Percentiles rank a stretch among this genome's conserved stretches.
Conservation (phyloP, 2,888 invertebrate species). For the Gasteruption jaculator region DNA sequence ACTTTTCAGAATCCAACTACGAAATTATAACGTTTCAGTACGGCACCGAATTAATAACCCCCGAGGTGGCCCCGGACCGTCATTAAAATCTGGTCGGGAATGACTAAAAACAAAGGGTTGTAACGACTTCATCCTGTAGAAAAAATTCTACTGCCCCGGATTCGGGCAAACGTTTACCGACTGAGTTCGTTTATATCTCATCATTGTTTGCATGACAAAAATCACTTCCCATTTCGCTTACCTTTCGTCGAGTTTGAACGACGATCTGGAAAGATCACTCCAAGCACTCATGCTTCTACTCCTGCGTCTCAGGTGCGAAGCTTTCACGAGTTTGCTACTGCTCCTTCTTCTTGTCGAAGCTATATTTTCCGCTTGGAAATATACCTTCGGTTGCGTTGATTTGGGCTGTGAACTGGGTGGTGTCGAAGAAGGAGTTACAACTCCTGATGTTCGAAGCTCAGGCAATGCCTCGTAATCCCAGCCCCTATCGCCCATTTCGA, state of each 20-base stretch:
- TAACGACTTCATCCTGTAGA: too few relatives aligned
- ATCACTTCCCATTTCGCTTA: constrained; percentile 46
- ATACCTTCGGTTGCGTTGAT: constrained; percentile 55
- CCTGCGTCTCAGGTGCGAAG: constrained; percentile 34
- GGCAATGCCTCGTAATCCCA: constrained; percentile 49
- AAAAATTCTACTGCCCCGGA: too few relatives aligned
- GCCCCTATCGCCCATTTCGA: constrained; percentile 51
- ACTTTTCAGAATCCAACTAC: too few relatives aligned
- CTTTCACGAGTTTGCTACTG: constrained; percentile 35
- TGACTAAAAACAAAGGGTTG: too few relatives aligned
- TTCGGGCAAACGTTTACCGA: too few relatives aligned
- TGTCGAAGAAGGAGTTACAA: constrained; percentile 41
- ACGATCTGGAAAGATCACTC: constrained; percentile 82
- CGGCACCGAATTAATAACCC: too few relatives aligned
- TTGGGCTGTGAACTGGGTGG: constrained; percentile 35
- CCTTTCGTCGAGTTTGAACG: constrained; percentile 77
- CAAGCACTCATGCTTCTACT: constrained; percentile 77
- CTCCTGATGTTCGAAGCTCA: constrained; percentile 41
- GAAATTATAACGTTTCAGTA: too few relatives aligned
- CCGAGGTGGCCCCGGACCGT: too few relatives aligned
- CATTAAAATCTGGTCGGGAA: too few relatives aligned
- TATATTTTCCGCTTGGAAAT: constrained; percentile 56
- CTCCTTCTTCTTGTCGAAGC: constrained; percentile 44
- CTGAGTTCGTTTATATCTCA: constrained; percentile 2
- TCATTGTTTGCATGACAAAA: constrained; percentile 18